phyloP scores from a whole-genome alignment of 2,888 invertebrate species.

The Parnassius apollo region DNA sequence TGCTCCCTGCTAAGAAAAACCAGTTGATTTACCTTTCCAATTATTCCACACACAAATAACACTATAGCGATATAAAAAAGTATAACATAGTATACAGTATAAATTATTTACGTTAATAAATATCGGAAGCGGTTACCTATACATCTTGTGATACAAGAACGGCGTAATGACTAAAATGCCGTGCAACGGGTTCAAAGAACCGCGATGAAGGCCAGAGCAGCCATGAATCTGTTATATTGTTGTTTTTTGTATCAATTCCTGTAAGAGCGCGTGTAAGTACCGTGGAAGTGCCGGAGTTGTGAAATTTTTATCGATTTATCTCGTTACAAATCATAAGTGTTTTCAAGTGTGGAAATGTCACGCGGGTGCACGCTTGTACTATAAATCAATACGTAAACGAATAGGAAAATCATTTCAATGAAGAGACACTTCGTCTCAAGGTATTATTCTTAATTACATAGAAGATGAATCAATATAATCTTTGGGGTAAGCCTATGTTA shows the following conservation, averaged over 20 bases:
- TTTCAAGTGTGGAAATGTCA: too few relatives aligned
- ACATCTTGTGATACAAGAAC: constrained; percentile 50
- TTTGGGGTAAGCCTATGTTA: too few relatives aligned
- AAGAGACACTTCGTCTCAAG: too few relatives aligned
- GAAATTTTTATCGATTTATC: constrained; percentile 1
- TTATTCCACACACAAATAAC: background rate
- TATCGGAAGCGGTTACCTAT: constrained; percentile 43
- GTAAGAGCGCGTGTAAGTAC: constrained; percentile 39
- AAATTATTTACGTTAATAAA: constrained; percentile 21
- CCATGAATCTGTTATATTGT: constrained; percentile 62
- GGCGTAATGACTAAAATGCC: constrained; percentile 37
- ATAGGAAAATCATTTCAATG: too few relatives aligned
- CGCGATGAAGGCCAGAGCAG: constrained; percentile 56
- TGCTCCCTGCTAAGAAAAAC: constrained; percentile 52
- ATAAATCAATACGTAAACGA: too few relatives aligned
- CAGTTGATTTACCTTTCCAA: background rate
- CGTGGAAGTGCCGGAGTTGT: background rate
- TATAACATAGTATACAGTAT: background rate
- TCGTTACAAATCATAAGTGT: background rate
- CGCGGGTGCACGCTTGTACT: too few relatives aligned
- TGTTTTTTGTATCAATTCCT: constrained; percentile 53
- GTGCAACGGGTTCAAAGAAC: constrained; percentile 64
- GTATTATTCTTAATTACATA: too few relatives aligned
- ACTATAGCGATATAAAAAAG: background rate
- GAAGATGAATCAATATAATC: too few relatives aligned